Percentiles rank a stretch among this genome's conserved stretches.
phyloP scores from a whole-genome alignment of 2,888 invertebrate species.

The Drosophila ezoana region DNA sequence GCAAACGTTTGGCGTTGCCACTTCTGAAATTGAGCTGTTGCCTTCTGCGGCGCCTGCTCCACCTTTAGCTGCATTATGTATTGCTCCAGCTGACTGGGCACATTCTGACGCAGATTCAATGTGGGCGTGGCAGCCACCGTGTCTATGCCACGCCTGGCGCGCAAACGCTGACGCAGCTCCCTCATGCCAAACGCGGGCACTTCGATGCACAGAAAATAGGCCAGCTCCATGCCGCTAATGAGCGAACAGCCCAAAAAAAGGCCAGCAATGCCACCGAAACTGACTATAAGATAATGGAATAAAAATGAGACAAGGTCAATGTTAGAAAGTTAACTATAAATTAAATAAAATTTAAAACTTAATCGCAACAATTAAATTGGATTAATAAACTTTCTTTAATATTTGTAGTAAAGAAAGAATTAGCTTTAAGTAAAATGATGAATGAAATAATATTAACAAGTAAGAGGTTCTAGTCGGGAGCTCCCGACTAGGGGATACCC shows the following conservation, averaged over 20 bases:
- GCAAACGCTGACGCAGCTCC: conserved; percentile 54
- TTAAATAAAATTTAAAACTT: too few species aligned
- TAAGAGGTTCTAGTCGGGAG: too few species aligned
- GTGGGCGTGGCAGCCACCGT: conserved; percentile 45
- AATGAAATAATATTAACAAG: too few species aligned
- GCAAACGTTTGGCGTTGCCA: conserved; percentile 67
- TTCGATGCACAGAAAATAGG: conserved; percentile 84
- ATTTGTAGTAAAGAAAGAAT: too few species aligned
- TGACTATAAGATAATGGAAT: conserved; percentile 71
- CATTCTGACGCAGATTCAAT: conserved; percentile 48
- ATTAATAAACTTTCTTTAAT: too few species aligned
- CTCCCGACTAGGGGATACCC: too few species aligned
- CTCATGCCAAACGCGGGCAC: conserved; percentile 68
- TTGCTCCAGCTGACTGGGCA: conserved; percentile 65
- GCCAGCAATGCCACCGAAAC: conserved; percentile 86
- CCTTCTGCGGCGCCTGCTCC: conserved; percentile 35
- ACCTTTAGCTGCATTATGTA: conserved; percentile 63
- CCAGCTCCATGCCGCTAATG: conserved; percentile 85
- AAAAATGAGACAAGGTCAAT: too few species aligned
- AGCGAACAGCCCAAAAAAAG: conserved; percentile 86
- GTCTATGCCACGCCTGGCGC: conserved; percentile 21
- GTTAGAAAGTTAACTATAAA: too few species aligned
- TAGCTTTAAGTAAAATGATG: too few species aligned
- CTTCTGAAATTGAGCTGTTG: conserved; percentile 44
- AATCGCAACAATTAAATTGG: too few species aligned